phyloP scores from a whole-genome alignment of 2,888 invertebrate species.

The Zaprionus lineosus region DNA sequence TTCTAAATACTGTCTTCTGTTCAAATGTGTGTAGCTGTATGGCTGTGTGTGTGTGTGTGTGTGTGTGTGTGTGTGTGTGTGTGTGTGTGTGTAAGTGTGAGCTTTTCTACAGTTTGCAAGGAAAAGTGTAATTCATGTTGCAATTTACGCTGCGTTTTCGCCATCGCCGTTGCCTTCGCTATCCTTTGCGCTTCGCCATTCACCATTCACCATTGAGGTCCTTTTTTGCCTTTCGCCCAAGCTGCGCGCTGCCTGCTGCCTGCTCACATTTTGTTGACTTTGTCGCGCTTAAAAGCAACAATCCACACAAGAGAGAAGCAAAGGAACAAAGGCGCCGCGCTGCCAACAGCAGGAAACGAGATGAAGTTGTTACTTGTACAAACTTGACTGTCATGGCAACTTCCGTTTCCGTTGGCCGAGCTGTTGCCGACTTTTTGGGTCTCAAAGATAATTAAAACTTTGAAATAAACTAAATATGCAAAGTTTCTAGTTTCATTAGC shows the following conservation, averaged over 20 bases:
- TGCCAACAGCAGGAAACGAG: conserved; percentile 5
- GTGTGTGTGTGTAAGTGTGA: not conserved
- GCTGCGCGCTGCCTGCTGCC: conserved; percentile 14
- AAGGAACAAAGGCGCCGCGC: no score
- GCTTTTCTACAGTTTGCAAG: conserved; percentile 22
- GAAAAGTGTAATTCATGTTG: conserved; percentile 69
- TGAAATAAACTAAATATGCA: conserved; percentile 65
- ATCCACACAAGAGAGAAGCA: conserved; percentile 1
- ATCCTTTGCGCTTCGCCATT: conserved; percentile 5
- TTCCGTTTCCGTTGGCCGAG: conserved; percentile 49
- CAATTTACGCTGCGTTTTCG: conserved; percentile 68
- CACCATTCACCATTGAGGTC: not conserved
- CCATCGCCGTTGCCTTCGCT: conserved; percentile 25
- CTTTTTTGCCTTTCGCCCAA: conserved; percentile 3
- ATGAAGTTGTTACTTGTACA: conserved; percentile 12
- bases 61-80: not conserved
- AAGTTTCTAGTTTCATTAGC: conserved; percentile 74
- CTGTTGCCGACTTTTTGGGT: conserved; percentile 33
- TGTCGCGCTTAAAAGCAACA: conserved; percentile 27
- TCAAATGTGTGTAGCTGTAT: not conserved
- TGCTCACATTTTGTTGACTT: conserved; percentile 39
- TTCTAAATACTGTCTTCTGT: conserved; percentile 33
- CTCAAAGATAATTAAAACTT: conserved; percentile 76
- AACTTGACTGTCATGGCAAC: conserved; percentile 57
- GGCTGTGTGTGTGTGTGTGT: not conserved